Conservation (phyloP, 2,797 vertebrate species). For the Microcaecilia unicolor region DNA sequence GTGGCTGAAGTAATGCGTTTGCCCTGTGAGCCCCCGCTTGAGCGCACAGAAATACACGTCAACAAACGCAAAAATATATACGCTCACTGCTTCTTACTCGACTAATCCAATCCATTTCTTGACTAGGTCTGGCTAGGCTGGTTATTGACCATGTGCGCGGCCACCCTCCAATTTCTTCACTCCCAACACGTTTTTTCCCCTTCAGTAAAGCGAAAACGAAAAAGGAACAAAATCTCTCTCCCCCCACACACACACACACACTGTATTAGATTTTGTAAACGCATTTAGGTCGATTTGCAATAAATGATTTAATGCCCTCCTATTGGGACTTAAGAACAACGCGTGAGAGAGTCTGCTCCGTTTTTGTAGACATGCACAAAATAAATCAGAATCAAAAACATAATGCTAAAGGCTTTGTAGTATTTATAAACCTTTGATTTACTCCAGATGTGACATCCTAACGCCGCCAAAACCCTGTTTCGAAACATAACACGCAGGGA, state of each 20-base stretch:
- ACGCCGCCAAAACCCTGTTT: constrained; percentile 35
- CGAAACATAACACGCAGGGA: constrained; percentile 10
- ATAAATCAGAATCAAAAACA: constrained; percentile 17
- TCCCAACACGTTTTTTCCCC: background rate
- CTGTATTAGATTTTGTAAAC: constrained; percentile 25
- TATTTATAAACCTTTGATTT: constrained; percentile 51
- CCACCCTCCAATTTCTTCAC: too few species aligned
- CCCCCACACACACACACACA: too few species aligned
- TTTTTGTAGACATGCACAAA: constrained; percentile 23
- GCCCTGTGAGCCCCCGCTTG: too few species aligned
- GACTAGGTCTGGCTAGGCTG: too few species aligned
- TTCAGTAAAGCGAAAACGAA: too few species aligned
- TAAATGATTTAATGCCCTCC: constrained; percentile 33
- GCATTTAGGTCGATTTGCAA: constrained; percentile 22
- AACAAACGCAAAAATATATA: too few species aligned
- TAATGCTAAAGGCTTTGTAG: constrained; percentile 41
- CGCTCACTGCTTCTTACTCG: too few species aligned
- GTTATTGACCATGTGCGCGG: too few species aligned
- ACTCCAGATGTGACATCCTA: constrained; percentile 50
- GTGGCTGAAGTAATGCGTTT: too few species aligned
- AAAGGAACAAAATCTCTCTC: constrained; percentile 6
- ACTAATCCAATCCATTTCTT: too few species aligned
- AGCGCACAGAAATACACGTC: too few species aligned
- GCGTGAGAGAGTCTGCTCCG: constrained; percentile 37
- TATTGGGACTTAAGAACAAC: constrained; percentile 31